These are phyloP conservation scores for Lycopodina hypogea DNA, from an alignment of 37 sponge, comb jelly and placozoan species.

Conservation along the genomic window DNA sequence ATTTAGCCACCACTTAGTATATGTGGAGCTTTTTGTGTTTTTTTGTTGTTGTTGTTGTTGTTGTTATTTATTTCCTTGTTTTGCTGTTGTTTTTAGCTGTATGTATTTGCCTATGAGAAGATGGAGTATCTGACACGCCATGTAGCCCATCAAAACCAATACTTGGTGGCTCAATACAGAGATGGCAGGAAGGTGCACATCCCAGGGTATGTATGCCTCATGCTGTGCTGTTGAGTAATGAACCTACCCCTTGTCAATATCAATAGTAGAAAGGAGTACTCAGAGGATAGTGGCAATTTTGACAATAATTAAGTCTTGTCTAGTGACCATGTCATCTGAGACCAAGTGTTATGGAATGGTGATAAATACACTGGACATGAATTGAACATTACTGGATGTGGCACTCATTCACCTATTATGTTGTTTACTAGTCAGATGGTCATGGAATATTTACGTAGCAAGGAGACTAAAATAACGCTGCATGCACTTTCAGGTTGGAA, in stretches of 20 bases:
- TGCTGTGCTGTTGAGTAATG: no score
- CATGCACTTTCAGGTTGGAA: no score
- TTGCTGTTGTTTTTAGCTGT: slow-evolving; percentile 42
- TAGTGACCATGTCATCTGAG: no score
- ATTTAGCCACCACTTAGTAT: background rate
- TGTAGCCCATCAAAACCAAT: slow-evolving; percentile 64
- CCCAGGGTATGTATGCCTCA: slow-evolving; percentile 41
- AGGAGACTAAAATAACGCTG: no score
- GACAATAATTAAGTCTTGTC: background rate
- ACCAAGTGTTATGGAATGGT: no score
- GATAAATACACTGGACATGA: no score
- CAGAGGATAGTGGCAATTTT: background rate
- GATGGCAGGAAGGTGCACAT: slow-evolving; percentile 58
- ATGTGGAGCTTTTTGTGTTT: background rate
- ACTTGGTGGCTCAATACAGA: slow-evolving; percentile 58
- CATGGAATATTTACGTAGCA: no score
- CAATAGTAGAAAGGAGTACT: background rate
- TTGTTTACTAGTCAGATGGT: no score
- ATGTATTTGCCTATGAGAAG: slow-evolving; percentile 23
- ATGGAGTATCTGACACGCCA: slow-evolving; percentile 47
- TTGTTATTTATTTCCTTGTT: background rate
- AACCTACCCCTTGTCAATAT: no score
- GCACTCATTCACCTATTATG: no score
- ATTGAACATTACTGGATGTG: no score
- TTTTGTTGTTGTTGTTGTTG: background rate